Evolutionary conservation across 2,888 invertebrate genomes (phyloP).

Genomic region (Drosophila flavopinicola): DNA sequence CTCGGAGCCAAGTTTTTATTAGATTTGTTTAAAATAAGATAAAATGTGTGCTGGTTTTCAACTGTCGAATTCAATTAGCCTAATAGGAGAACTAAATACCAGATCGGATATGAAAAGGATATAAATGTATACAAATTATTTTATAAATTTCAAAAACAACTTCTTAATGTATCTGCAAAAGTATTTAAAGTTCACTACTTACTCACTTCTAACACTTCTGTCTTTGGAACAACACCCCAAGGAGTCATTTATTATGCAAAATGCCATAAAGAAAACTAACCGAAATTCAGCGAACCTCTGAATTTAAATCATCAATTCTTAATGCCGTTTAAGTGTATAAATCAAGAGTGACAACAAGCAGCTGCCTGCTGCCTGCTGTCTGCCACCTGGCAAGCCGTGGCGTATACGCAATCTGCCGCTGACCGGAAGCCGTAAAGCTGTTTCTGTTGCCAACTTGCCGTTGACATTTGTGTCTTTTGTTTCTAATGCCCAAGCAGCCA

Average conservation of each 20-base stretch:
- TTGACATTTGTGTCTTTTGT: constrained; percentile 70
- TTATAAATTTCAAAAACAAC: too few species aligned
- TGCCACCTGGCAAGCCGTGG: constrained; percentile 10
- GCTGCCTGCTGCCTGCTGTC: constrained; percentile 10
- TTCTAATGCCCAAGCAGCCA: constrained; percentile 65
- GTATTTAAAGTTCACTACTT: not conserved
- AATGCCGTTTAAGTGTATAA: constrained; percentile 61
- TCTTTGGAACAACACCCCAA: constrained; percentile 30
- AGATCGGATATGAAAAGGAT: not conserved
- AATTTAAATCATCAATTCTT: constrained; percentile 69
- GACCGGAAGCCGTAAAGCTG: constrained; percentile 41
- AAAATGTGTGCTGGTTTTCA: constrained; percentile 4
- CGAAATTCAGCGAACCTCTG: constrained; percentile 29
- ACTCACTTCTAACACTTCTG: not conserved
- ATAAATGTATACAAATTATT: not conserved
- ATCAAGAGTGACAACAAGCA: constrained; percentile 53
- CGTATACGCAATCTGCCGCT: constrained; percentile 48
- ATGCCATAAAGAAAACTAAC: constrained; percentile 39
- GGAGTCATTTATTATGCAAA: constrained; percentile 44
- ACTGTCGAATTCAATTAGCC: constrained; percentile 41
- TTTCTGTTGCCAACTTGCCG: not conserved
- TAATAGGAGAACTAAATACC: constrained; percentile 3
- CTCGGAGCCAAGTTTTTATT: not conserved
- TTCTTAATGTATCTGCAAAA: too few species aligned
- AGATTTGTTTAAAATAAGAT: constrained; percentile 30